Percentiles rank a stretch among this genome's conserved stretches.
Evolutionary conservation across 2,797 vertebrate genomes (phyloP).

Genomic region (Buphagus erythrorhynchus): DNA sequence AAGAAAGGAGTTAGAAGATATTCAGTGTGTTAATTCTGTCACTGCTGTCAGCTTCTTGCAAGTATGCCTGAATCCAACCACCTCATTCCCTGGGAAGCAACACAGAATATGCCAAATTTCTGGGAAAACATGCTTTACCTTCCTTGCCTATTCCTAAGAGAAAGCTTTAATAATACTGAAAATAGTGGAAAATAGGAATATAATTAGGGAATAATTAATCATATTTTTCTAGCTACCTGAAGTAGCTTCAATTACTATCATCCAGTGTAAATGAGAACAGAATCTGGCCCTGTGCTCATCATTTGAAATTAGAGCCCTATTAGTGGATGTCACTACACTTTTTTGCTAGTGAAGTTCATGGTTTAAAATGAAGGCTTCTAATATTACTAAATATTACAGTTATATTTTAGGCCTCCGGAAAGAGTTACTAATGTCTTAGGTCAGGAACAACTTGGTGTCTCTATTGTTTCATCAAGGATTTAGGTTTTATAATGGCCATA

Average conservation of each 20-base stretch:
- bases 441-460: slow-evolving; percentile 56
- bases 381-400: slow-evolving; percentile 32
- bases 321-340: background rate
- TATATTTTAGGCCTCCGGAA: slow-evolving; percentile 50
- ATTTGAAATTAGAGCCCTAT: slow-evolving; percentile 25
- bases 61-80: background rate
- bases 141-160: background rate
- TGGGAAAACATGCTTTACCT: background rate
- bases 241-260: background rate
- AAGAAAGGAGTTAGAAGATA: background rate
- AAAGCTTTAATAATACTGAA: slow-evolving; percentile 15
- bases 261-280: background rate
- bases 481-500: slow-evolving; percentile 63
- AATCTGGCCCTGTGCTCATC: background rate
- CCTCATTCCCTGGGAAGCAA: background rate
- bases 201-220: background rate
- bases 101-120: background rate
- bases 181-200: background rate
- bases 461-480: slow-evolving; percentile 66
- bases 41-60: background rate
- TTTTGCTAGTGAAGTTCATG: background rate
- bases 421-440: slow-evolving; percentile 13
- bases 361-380: slow-evolving; percentile 4
- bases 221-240: background rate
- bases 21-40: background rate